These are phyloP conservation scores for Lithophane socia DNA, from an alignment of 2,888 invertebrate species.

Conservation along the genomic window DNA sequence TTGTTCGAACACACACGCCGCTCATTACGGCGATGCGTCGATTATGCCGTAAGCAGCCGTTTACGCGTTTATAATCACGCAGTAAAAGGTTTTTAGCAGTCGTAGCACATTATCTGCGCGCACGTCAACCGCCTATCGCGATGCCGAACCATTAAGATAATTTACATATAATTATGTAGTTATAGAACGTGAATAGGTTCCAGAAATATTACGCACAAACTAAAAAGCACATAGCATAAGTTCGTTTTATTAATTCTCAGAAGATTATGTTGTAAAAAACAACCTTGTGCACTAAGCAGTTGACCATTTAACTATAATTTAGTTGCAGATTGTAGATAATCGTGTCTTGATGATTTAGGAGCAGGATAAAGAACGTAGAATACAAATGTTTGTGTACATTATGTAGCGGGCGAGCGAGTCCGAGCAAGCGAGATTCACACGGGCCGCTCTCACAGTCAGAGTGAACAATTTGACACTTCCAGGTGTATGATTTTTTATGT, in stretches of 20 bases:
- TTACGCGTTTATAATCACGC: conserved; percentile 63
- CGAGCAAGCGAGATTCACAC: conserved; percentile 81
- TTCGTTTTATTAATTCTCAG: conserved; percentile 29
- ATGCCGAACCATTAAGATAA: conserved; percentile 58
- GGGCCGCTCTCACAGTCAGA: conserved; percentile 83
- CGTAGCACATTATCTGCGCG: conserved; percentile 48
- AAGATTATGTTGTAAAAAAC: conserved; percentile 43
- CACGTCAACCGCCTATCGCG: conserved; percentile 52
- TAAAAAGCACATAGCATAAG: conserved; percentile 1
- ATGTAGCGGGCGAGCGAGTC: conserved; percentile 66
- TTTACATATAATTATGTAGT: conserved; percentile 56
- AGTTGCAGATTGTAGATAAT: conserved; percentile 55
- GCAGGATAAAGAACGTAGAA: conserved; percentile 44
- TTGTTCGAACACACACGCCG: conserved; percentile 61
- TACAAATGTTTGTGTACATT: conserved; percentile 68
- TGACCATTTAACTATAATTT: conserved; percentile 46
- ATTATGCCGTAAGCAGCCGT: conserved; percentile 65
- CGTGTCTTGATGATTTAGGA: conserved; percentile 46
- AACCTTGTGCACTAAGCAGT: conserved; percentile 37
- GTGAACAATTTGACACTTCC: conserved; percentile 90
- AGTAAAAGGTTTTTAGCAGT: conserved; percentile 63
- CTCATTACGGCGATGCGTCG: conserved; percentile 65
- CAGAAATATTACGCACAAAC: conserved; percentile 28
- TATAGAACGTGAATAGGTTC: conserved; percentile 40
- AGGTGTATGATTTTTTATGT: conserved; percentile 89